Base-by-base conservation (phyloP, 1,140 invertebrate genomes). In the Drosophila suzukii region DNA sequence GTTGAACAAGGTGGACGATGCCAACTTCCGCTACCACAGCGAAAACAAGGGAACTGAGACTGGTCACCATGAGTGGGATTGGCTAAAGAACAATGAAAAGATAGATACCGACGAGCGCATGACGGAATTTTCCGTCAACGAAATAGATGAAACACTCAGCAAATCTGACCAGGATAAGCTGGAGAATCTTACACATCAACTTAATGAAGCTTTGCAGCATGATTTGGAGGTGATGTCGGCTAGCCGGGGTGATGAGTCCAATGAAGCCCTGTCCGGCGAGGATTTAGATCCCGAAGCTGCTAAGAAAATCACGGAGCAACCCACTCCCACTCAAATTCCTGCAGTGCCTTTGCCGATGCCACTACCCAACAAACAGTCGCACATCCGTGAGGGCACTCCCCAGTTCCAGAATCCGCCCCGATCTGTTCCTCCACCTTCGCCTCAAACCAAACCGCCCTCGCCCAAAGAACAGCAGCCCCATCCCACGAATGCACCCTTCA, bases 31-130 rank as follows among this genome's bases (percentile, higher is more conserved):
- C 6, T 49, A 49, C 13, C 53, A 47, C 12, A 66, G 53, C 41
- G 44, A 74, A 24, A 41, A 49, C 15, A 71, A 50, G 30, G 11
- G 8, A 3, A 15, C 6, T 12, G 15, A 38, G 8, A 12, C 15
- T 15, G 50, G 38, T 4, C 7, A 38, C 0, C 24, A 70, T 24
- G 82, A 78, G 70, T 88, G 82, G 82, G 75, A 75, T 38, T 88
- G 82, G 82, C 30, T 86, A 36, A 41, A 38, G 12, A 58, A 67
- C n/a, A 65, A 46, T 4, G 41, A 75, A 1, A 47, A 66, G 15
- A 24, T 51, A 17, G 61, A 67, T 3, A 11, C 27, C 10, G 17
- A 75, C 0, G 32, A 58, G 12, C 4, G 20, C 7, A n/a, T 17
- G 6, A 17, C 30, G 0, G 49, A 71, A 17, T 20, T 32, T 6